These are phyloP conservation scores for Clanis bilineata DNA, from an alignment of 2,888 invertebrate genomes.

Conservation along the genomic window DNA sequence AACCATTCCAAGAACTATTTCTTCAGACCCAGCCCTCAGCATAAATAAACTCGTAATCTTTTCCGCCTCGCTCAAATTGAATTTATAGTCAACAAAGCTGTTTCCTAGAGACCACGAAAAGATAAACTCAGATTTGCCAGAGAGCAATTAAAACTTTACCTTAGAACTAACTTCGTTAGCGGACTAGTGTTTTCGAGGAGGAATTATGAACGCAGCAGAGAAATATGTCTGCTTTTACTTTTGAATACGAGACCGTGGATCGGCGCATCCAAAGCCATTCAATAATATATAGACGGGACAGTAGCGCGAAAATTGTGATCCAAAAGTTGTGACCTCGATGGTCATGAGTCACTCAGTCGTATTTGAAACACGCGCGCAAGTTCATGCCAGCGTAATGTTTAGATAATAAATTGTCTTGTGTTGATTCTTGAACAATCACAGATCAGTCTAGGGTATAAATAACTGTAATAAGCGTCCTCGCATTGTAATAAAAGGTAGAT, in stretches of 20 bases:
- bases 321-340: too few species aligned
- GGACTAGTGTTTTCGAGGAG: conserved; percentile 61
- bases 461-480: too few species aligned
- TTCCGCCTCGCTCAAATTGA: conserved; percentile 66
- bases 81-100: conserved; percentile 76
- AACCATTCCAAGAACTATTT: conserved; percentile 36
- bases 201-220: conserved; percentile 62
- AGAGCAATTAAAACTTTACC: conserved; percentile 81
- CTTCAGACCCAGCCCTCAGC: conserved; percentile 31
- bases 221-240: conserved; percentile 67
- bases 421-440: too few species aligned
- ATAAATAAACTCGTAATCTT: conserved; percentile 60
- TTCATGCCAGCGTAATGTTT: too few species aligned
- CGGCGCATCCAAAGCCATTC: conserved; percentile 58
- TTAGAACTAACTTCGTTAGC: conserved; percentile 77
- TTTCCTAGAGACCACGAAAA: conserved; percentile 71
- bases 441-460: too few species aligned
- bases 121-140: conserved; percentile 77
- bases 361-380: too few species aligned
- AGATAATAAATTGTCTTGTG: too few species aligned
- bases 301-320: too few species aligned
- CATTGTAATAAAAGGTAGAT: too few species aligned
- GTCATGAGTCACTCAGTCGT: too few species aligned
- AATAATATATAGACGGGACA: too few species aligned
- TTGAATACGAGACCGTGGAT: conserved; percentile 53